Evolutionary conservation across 2,797 vertebrate genomes (phyloP).

Genomic region (Chromobotia macracanthus): DNA sequence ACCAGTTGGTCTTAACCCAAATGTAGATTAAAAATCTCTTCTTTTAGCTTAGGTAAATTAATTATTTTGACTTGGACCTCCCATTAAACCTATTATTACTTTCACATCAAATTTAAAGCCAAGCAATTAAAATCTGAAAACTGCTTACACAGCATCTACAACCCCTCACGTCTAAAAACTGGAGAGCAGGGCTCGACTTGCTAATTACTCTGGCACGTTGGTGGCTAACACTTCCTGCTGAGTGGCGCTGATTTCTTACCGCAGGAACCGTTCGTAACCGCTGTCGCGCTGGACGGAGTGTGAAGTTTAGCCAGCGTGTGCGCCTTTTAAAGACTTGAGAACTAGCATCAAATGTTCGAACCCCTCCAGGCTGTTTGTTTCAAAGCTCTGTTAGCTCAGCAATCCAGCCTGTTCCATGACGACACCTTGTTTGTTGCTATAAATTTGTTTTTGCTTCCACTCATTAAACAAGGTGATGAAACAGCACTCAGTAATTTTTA

Average conservation of each 20-base stretch:
- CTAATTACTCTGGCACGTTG: slow-evolving; percentile 29
- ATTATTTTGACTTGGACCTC: slow-evolving; percentile 8
- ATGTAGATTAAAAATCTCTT: slow-evolving; percentile 6
- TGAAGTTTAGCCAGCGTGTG: slow-evolving; percentile 47
- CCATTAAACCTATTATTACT: slow-evolving; percentile 17
- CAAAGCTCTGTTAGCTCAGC: slow-evolving; percentile 30
- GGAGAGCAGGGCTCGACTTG: slow-evolving; percentile 14
- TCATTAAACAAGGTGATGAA: slow-evolving; percentile 60
- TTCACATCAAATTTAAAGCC: slow-evolving; percentile 35
- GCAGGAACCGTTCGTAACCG: slow-evolving; percentile 40
- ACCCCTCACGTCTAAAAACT: slow-evolving; percentile 22
- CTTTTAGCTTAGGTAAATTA: background rate
- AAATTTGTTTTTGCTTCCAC: slow-evolving; percentile 63
- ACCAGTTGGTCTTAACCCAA: slow-evolving; percentile 1
- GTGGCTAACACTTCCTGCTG: slow-evolving; percentile 36
- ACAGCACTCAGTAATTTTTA: slow-evolving; percentile 29
- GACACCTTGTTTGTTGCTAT: slow-evolving; percentile 67
- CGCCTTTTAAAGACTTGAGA: slow-evolving; percentile 25
- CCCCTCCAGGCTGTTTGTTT: slow-evolving; percentile 42
- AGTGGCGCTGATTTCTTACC: slow-evolving; percentile 42
- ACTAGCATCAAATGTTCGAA: slow-evolving; percentile 39
- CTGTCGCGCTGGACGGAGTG: slow-evolving; percentile 35
- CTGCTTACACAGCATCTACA: slow-evolving; percentile 45
- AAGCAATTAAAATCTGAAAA: slow-evolving; percentile 41
- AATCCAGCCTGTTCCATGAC: slow-evolving; percentile 64